Conservation (phyloP, 2,888 invertebrate species). For the Drosophila meridiana region DNA sequence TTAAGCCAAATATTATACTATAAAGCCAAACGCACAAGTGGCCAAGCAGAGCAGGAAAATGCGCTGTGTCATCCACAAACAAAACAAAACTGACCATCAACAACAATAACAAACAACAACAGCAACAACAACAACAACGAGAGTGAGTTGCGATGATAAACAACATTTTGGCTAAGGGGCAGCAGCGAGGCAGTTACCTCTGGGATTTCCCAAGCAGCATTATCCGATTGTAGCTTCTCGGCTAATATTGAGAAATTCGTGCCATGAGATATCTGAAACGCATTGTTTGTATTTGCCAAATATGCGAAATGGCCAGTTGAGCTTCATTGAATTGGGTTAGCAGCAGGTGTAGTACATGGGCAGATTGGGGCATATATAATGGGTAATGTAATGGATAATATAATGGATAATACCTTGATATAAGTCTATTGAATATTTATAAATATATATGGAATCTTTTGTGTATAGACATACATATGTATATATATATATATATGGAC, state of each 20-base stretch:
- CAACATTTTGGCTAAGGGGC: conserved; percentile 43
- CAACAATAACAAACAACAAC: conserved; percentile 18
- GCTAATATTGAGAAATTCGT: conserved; percentile 39
- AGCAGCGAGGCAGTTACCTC: conserved; percentile 17
- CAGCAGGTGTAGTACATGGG: neutral
- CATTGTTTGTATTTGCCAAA: conserved; percentile 49
- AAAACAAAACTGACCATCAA: conserved; percentile 74
- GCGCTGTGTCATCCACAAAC: conserved; percentile 66
- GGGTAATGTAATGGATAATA: neutral
- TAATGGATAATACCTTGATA: no score
- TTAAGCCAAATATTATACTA: conserved; percentile 46
- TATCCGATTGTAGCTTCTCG: conserved; percentile 50
- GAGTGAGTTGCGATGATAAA: conserved; percentile 45
- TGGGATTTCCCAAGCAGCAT: conserved; percentile 52
- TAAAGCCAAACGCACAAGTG: conserved; percentile 15
- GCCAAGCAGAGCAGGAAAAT: conserved; percentile 61
- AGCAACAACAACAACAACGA: neutral
- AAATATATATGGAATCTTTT: no score
- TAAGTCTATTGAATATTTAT: no score
- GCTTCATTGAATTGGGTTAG: conserved; percentile 8
- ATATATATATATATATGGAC: no score
- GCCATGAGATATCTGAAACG: conserved; percentile 37
- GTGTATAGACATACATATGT: neutral
- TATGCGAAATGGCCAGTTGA: conserved; percentile 30
- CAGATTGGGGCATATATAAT: neutral